Percentiles rank a stretch among this genome's conserved stretches.
Conservation (phyloP, 1,140 invertebrate species). For the Ceratitis capitata region DNA sequence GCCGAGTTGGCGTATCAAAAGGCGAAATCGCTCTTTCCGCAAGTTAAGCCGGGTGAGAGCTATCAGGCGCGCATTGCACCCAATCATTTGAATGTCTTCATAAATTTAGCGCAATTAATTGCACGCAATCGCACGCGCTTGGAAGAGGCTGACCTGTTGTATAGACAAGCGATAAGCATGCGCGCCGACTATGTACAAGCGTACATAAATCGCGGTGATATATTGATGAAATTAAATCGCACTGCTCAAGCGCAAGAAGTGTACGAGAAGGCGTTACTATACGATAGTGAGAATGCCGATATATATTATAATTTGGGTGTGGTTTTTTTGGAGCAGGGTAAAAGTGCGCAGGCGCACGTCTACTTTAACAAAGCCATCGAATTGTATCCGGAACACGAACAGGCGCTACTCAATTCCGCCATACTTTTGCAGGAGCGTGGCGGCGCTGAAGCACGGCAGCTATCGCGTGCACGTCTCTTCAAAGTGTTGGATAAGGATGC, state of each 20-base stretch:
- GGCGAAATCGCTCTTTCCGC: conserved; percentile 89
- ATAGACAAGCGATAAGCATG: conserved; percentile 96
- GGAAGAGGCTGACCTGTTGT: conserved; percentile 93
- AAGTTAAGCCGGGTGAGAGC: conserved; percentile 89
- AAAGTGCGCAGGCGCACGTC: conserved; percentile 87
- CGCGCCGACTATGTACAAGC: conserved; percentile 96
- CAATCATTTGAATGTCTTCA: conserved; percentile 95
- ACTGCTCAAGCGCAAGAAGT: conserved; percentile 95
- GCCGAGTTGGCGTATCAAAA: conserved; percentile 91
- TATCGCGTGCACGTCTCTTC: conserved; percentile 81
- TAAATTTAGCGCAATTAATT: conserved; percentile 95
- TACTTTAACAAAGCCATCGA: conserved; percentile 94
- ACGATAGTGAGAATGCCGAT: conserved; percentile 95
- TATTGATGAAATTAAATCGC: conserved; percentile 93
- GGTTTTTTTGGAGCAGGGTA: conserved; percentile 91
- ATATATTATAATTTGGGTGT: conserved; percentile 98
- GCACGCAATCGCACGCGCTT: conserved; percentile 90
- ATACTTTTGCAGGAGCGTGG: conserved; percentile 92
- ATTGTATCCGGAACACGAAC: conserved; percentile 93
- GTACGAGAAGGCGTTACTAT: conserved; percentile 91
- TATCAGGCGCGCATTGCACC: conserved; percentile 96
- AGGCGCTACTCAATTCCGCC: conserved; percentile 94
- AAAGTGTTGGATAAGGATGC: conserved; percentile 82
- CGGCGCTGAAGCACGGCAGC: conserved; percentile 78
- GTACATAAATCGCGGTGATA: conserved; percentile 96